Evolutionary conservation across 1,140 invertebrate genomes (phyloP), one percentile per base, ranked within the genome.

Genomic region (Coelopa frigida): DNA sequence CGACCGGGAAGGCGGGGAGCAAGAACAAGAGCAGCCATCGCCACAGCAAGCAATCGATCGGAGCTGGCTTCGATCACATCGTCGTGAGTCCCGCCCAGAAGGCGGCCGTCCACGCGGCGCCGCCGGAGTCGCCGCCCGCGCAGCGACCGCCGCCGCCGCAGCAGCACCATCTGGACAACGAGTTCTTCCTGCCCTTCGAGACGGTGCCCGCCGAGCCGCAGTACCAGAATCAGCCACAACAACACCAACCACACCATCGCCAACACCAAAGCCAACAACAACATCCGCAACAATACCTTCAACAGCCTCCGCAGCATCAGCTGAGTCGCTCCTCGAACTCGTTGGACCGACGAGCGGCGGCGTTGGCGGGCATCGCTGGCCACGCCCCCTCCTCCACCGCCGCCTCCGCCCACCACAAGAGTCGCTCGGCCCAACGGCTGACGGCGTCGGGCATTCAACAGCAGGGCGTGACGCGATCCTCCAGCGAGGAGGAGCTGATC

Each of bases 401-500:
- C 27, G 15, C 26, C 44, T 20, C 23, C 12, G 14, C 38, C 26
- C 6, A 33, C n/a, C 46, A 49, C 6, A 58, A 57, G 17, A 52
- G 51, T 3, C 54, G 58, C 3, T 55, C 59, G 3, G 48, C 33
- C 5, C 59, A 63, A 5, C 37, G 37, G 11, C 17, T 5, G 75
- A 8, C 83, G 67, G 82, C 80, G 0, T 71, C 79, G 38, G 70
- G 82, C 46, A n/a, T n/a, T n/a, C n/a, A n/a, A n/a, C n/a, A n/a
- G n/a, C n/a, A n/a, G n/a, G n/a, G n/a, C n/a, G n/a, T n/a, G n/a
- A 78, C 26, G n/a, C 75, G 76, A n/a, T 81, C 79, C 20, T 85
- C 82, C 57, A 85, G 83, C 35, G 84, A 87, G 46, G 85, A 87
- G 51, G 79, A 76, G 23, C 63, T 78, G 39, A 75, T 74, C 46